phyloP scores from a whole-genome alignment of 2,888 invertebrate genomes.

The Cecidostiba fungosa region DNA sequence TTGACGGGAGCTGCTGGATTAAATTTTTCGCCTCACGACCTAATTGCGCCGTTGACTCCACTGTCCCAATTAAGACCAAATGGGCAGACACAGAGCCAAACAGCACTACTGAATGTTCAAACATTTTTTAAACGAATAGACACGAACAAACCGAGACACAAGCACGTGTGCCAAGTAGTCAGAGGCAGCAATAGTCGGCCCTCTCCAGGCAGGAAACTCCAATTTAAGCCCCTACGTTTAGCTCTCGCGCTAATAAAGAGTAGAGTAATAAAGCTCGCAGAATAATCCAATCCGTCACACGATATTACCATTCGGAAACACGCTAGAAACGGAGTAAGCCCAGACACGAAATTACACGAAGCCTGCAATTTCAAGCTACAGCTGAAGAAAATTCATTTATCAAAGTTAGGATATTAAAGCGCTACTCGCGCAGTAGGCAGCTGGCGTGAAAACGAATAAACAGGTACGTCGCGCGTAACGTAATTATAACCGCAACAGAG shows the following conservation, averaged over 20 bases:
- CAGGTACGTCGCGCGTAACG: not conserved
- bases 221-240: not conserved
- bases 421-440: not conserved
- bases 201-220: not conserved
- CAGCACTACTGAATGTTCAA: too few species aligned
- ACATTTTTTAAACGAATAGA: too few species aligned
- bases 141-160: too few species aligned
- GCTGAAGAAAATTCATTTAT: conserved; percentile 54
- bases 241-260: not conserved
- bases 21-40: not conserved
- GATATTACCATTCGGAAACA: not conserved
- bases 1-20: too few species aligned
- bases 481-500: conserved; percentile 49
- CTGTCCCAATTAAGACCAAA: not conserved
- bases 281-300: conserved; percentile 7
- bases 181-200: not conserved
- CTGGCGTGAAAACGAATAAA: conserved; percentile 35
- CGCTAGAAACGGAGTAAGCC: not conserved
- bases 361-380: not conserved
- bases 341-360: conserved; percentile 17
- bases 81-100: not conserved
- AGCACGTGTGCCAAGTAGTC: not conserved
- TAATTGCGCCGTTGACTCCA: not conserved
- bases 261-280: not conserved
- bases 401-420: conserved; percentile 43